A percentile compares a stretch with the other conserved stretches of the same genome.
phyloP scores from a whole-genome alignment of 2,888 invertebrate genomes.

The Phoronis australis region DNA sequence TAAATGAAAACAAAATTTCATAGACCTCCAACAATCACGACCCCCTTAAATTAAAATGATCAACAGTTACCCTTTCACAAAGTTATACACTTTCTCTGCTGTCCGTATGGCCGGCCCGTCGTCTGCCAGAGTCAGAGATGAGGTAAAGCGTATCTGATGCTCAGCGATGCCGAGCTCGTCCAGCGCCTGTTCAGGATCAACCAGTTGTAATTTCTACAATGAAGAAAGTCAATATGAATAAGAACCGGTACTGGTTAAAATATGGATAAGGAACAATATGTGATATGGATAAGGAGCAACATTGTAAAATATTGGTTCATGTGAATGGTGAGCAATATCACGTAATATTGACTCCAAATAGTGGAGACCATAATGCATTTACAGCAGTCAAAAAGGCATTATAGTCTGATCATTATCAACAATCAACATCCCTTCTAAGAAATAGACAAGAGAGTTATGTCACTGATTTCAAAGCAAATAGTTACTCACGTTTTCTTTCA shows the following conservation, averaged over 20 bases:
- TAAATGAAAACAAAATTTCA: too few relatives aligned
- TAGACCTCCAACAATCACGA: too few relatives aligned
- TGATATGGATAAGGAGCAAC: too few relatives aligned
- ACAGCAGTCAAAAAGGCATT: background rate
- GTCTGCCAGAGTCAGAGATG: slow-evolving; percentile 64
- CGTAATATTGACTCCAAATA: too few relatives aligned
- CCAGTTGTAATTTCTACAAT: slow-evolving; percentile 73
- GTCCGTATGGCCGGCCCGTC: slow-evolving; percentile 69
- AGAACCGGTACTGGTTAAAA: too few relatives aligned
- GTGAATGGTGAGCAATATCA: too few relatives aligned
- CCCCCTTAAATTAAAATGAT: too few relatives aligned
- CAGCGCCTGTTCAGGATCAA: slow-evolving; percentile 82
- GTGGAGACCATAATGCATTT: too few relatives aligned
- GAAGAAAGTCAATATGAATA: too few relatives aligned
- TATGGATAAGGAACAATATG: too few relatives aligned
- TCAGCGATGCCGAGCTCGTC: slow-evolving; percentile 77
- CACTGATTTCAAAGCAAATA: background rate
- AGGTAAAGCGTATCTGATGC: slow-evolving; percentile 74
- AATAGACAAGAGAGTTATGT: too few relatives aligned
- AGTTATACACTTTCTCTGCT: slow-evolving; percentile 70
- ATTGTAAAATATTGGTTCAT: too few relatives aligned
- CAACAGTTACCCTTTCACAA: slow-evolving; percentile 65
- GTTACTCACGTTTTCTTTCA: slow-evolving; percentile 67
- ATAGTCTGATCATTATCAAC: background rate
- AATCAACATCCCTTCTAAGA: background rate